Conservation (phyloP, 1,140 invertebrate genomes). For the Philotrypesis tridentata region DNA sequence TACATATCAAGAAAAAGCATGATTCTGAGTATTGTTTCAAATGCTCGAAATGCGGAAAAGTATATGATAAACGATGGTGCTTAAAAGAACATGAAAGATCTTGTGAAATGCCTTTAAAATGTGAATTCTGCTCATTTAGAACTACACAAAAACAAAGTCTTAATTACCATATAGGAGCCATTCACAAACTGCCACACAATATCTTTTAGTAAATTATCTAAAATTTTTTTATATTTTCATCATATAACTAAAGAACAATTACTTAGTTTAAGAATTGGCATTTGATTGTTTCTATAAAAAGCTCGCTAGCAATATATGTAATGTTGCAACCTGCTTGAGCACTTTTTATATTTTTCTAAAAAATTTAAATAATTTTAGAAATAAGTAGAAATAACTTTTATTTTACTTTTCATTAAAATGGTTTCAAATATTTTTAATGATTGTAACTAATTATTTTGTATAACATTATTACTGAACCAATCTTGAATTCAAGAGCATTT, state of each 20-base stretch:
- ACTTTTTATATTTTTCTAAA: constrained; percentile 50
- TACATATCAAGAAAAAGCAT: constrained; percentile 50
- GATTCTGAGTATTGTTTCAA: constrained; percentile 47
- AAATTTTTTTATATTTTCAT: background rate
- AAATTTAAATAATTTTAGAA: too few species aligned
- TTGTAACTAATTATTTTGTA: constrained; percentile 5
- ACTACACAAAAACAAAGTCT: constrained; percentile 50
- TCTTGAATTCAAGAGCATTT: constrained; percentile 1
- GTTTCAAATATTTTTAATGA: background rate
- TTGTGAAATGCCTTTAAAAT: constrained; percentile 48
- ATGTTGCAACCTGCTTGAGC: constrained; percentile 37
- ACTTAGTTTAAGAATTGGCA: constrained; percentile 32
- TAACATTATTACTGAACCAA: background rate
- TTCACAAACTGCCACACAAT: constrained; percentile 48
- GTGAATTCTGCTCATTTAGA: constrained; percentile 48
- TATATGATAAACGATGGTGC: constrained; percentile 48
- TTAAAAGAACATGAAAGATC: constrained; percentile 50
- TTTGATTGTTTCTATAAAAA: constrained; percentile 41
- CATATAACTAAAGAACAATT: constrained; percentile 8
- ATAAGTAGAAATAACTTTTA: constrained; percentile 32
- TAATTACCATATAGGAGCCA: constrained; percentile 49
- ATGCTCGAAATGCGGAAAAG: constrained; percentile 48
- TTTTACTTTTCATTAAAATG: constrained; percentile 22
- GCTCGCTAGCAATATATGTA: constrained; percentile 39
- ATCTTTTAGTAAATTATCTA: constrained; percentile 43